phyloP scores from a whole-genome alignment of 1,140 invertebrate genomes.

The fruit fly (Drosophila melanogaster) region Release_6_plus_ISO1_MT NC_004354.4:21116001-21116500 shows the following conservation, averaged over 20 bases:
- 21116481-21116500: constrained; percentile 5
- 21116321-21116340: constrained; percentile 23
- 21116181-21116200: constrained; percentile 7
- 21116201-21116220: constrained; percentile 47
- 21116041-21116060: neutral
- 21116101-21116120: neutral
- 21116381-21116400: neutral
- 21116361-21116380: neutral
- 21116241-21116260: constrained; percentile 57
- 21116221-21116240: constrained; percentile 42
- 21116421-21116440: neutral
- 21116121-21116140: neutral
- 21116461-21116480: neutral
- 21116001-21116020: no score
- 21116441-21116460: constrained; percentile 4
- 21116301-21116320: constrained; percentile 10
- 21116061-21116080: no score
- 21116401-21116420: neutral
- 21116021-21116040: neutral
- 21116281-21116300: constrained; percentile 21
- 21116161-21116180: constrained; percentile 24
- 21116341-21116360: neutral
- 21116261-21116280: constrained; percentile 5
- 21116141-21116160: constrained; percentile 17
- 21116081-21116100: neutral